Evolutionary conservation across 35 echinoderm and acorn worm species (phyloP).

Genomic region (Chiridota heheva): DNA sequence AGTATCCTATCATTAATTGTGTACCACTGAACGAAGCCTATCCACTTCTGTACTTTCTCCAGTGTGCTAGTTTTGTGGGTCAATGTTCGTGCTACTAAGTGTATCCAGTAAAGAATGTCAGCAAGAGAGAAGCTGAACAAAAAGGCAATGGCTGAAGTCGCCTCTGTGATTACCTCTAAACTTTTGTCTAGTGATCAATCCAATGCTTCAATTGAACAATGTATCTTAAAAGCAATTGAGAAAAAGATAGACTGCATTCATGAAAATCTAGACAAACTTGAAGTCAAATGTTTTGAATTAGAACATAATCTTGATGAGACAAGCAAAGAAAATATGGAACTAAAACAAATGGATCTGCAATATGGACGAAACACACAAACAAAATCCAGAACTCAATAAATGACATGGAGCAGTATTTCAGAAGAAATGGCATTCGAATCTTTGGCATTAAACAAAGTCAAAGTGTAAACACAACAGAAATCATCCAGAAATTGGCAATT

Average conservation of each 20-base stretch:
- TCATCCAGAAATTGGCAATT: conserved; percentile 10
- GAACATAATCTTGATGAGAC: background rate
- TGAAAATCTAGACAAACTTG: background rate
- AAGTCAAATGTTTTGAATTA: conserved; percentile 11
- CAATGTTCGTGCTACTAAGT: too few relatives aligned
- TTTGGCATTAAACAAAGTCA: conserved; percentile 23
- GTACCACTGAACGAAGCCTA: too few relatives aligned
- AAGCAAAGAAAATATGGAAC: background rate
- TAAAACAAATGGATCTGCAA: conserved; percentile 1
- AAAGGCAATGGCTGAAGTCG: background rate
- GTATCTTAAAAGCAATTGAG: conserved; percentile 12
- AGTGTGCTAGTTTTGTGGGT: too few relatives aligned
- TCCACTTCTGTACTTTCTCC: too few relatives aligned
- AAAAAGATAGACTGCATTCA: background rate
- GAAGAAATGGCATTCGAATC: conserved; percentile 7
- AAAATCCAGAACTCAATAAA: conserved; percentile 14
- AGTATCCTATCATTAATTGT: too few relatives aligned
- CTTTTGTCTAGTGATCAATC: conserved; percentile 28
- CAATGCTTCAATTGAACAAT: background rate
- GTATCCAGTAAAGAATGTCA: too few relatives aligned
- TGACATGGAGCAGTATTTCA: conserved; percentile 28
- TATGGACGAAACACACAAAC: background rate
- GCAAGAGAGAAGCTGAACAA: conserved; percentile 2
- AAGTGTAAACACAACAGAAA: background rate
- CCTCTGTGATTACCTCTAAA: background rate